phyloP scores from a whole-genome alignment of 2,888 invertebrate genomes.

The Drosophila tanythrix region DNA sequence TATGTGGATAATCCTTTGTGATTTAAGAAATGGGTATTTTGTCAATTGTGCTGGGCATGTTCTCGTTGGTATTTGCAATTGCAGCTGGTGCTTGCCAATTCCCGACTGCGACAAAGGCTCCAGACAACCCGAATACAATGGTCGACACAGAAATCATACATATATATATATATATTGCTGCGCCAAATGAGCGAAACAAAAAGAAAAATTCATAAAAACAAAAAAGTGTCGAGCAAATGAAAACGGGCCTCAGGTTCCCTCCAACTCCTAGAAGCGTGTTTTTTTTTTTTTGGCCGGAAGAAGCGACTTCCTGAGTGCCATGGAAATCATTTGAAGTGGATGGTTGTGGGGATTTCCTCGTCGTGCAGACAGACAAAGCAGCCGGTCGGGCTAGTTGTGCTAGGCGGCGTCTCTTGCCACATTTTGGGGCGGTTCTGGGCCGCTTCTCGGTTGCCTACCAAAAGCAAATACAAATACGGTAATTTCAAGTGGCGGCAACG shows the following conservation, averaged over 20 bases:
- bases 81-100: conserved; percentile 59
- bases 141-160: conserved; percentile 28
- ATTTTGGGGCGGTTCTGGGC: conserved; percentile 51
- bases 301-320: conserved; percentile 69
- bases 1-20: conserved; percentile 54
- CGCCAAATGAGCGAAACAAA: conserved; percentile 54
- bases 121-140: conserved; percentile 55
- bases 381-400: conserved; percentile 24
- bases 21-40: conserved; percentile 55
- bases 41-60: conserved; percentile 49
- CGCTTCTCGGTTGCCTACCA: conserved; percentile 42
- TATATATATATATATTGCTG: conserved; percentile 40
- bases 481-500: conserved; percentile 60
- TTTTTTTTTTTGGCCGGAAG: conserved; percentile 52
- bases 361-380: conserved; percentile 43
- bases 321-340: conserved; percentile 64
- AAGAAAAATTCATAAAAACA: conserved; percentile 41
- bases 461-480: conserved; percentile 68
- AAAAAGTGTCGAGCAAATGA: conserved; percentile 52
- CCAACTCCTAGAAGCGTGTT: conserved; percentile 9
- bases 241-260: conserved; percentile 33
- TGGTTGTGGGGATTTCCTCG: conserved; percentile 38
- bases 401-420: conserved; percentile 33
- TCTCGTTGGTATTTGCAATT: conserved; percentile 39
- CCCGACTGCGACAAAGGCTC: conserved; percentile 60